These are phyloP conservation scores for Phortica variegata DNA, from an alignment of 1,140 invertebrate genomes.

Conservation along the genomic window DNA sequence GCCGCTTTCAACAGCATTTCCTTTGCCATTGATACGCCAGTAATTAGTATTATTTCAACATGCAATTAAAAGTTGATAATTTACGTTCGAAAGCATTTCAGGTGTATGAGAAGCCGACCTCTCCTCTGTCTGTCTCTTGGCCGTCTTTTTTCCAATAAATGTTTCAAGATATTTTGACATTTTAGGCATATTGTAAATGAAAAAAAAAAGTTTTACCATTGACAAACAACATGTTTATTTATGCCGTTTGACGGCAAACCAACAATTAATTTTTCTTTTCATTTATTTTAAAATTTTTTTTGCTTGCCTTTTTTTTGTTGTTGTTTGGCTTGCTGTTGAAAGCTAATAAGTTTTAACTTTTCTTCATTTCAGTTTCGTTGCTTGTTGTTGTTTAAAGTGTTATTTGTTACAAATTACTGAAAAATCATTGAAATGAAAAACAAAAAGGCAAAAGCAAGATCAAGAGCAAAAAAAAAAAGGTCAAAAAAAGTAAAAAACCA, in stretches of 20 bases:
- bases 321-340: slow-evolving; percentile 41
- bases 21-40: no score
- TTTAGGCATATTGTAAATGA: no score
- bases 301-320: slow-evolving; percentile 38
- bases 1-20: no score
- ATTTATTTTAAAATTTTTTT: no score
- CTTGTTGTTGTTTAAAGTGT: slow-evolving; percentile 32
- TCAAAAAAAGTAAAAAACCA: slow-evolving; percentile 12
- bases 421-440: slow-evolving; percentile 20
- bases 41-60: background rate
- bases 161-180: no score
- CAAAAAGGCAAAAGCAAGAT: slow-evolving; percentile 22
- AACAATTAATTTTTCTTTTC: no score
- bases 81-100: slow-evolving; percentile 30
- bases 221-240: slow-evolving; percentile 29
- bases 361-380: slow-evolving; percentile 45
- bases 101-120: no score
- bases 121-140: background rate
- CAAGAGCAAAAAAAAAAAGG: slow-evolving; percentile 19
- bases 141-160: slow-evolving; percentile 6
- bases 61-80: slow-evolving; percentile 35
- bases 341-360: slow-evolving; percentile 11
- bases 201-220: slow-evolving; percentile 6
- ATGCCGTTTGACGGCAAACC: slow-evolving; percentile 51
- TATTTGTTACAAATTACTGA: slow-evolving; percentile 49